Conservation (phyloP, 2,113 vertebrate species). For the Zapornia atra region DNA sequence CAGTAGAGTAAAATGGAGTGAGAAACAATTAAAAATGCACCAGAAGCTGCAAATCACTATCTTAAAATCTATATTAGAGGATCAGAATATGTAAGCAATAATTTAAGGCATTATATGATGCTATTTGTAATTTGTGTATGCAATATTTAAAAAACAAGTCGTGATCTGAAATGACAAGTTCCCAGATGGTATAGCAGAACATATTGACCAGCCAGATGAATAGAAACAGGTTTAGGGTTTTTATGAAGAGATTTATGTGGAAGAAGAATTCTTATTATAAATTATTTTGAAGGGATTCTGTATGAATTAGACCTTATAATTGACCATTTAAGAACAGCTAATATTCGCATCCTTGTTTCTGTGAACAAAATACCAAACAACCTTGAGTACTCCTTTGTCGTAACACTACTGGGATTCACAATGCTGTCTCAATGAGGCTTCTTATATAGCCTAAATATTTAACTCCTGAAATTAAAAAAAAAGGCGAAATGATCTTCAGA, state of each 20-base stretch:
- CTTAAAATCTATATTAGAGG: background rate
- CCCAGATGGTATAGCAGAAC: conserved; percentile 4
- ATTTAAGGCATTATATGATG: background rate
- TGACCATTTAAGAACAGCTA: background rate
- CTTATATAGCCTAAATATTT: background rate
- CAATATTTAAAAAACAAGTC: conserved; percentile 64
- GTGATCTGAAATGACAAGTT: conserved; percentile 71
- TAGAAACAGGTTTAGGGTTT: background rate
- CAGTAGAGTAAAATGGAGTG: background rate
- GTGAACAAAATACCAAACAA: background rate
- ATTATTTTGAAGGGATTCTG: background rate
- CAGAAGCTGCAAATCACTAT: background rate
- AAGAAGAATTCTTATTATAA: background rate
- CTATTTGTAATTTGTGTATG: background rate
- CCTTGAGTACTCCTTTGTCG: background rate
- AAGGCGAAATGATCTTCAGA: accelerated
- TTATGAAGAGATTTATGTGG: background rate
- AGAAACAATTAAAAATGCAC: background rate
- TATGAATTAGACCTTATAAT: background rate
- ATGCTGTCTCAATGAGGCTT: background rate
- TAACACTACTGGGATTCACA: background rate
- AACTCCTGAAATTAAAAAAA: background rate
- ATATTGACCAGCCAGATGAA: background rate
- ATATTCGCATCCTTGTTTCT: background rate
- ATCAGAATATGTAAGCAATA: background rate